Conservation (phyloP, 2,797 vertebrate genomes). For the Tadarida brasiliensis region DNA sequence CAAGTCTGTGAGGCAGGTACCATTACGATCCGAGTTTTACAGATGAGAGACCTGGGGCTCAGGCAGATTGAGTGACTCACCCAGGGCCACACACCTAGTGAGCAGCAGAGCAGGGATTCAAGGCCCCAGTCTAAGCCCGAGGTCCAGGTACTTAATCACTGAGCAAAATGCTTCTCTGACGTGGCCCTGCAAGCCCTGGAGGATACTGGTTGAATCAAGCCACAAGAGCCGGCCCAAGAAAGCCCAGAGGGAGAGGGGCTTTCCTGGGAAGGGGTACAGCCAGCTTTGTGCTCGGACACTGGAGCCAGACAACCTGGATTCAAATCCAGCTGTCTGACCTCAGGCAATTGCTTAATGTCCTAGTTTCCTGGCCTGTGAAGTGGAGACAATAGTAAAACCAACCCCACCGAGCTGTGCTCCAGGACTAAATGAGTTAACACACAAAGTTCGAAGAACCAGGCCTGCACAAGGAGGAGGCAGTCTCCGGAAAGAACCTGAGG, state of each 20-base stretch:
- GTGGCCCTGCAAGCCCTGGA: background rate
- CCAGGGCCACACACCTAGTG: background rate
- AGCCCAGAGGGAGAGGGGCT: background rate
- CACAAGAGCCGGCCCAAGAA: fast-evolving
- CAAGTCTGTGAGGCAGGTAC: background rate
- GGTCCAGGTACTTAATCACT: background rate
- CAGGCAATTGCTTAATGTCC: background rate
- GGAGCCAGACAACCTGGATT: fast-evolving
- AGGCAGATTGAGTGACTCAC: background rate
- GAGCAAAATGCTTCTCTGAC: background rate
- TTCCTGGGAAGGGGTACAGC: background rate
- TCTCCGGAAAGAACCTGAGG: background rate
- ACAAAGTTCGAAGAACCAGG: background rate
- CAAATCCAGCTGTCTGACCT: background rate
- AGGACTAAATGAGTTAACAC: background rate
- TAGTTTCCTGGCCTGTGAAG: background rate
- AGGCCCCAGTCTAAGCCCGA: background rate
- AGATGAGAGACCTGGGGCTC: background rate
- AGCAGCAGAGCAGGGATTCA: background rate
- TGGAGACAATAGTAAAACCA: background rate
- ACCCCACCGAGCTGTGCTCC: background rate
- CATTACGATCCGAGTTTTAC: background rate
- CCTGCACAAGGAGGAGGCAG: background rate
- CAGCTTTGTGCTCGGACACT: fast-evolving
- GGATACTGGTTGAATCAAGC: background rate